Evolutionary conservation across 1,140 invertebrate species (phyloP), one percentile per base, ranked within the genome.

Genomic region (Aethina tumida): DNA sequence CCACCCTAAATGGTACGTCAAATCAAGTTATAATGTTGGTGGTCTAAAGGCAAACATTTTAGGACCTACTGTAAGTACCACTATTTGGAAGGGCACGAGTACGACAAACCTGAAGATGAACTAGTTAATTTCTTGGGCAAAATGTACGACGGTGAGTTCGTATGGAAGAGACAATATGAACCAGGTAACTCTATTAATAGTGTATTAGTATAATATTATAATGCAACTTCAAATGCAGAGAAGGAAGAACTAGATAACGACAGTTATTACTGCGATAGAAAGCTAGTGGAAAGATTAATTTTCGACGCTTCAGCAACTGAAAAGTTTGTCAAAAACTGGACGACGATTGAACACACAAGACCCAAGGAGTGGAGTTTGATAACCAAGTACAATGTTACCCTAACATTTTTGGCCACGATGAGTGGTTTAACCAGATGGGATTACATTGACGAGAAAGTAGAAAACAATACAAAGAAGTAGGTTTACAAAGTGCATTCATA

Each of bases 21-120:
- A 15, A 3, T n/a, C 35, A 31, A 19, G 38, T 44, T 34, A 9
- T 22, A 2, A 26, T 26, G 5, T 26, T 26, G n/a, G 13, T 26
- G 2, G 13, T 2, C n/a, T 10, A 26, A 26, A 25, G 2, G 18
- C 15, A 6, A 5, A 24, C 16, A 35, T 55, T 62, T 31, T 42
- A 81, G 79, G 79, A 75, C 81, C 0, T 92, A 91, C 54, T 91
- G 88, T 61, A 83, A 86, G 47, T 91, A 85, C 60, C 84, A 88
- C 55, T 84, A 87, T 54, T 62, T 81, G 29, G 77, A 82, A 57
- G 75, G 74, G 0, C 77, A 82, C 43, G 72, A 79, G 41, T 84
- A 82, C 45, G 56, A 71, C 6, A 75, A 64, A 9, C 69, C 80
- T 2, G 84, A 91, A 62, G 70, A 74, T 0, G 82, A 86, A 55